A percentile compares a stretch with the other conserved stretches of the same genome.
These are phyloP conservation scores for Tachystola acroxantha DNA, from an alignment of 2,888 invertebrate species.

Conservation along the genomic window DNA sequence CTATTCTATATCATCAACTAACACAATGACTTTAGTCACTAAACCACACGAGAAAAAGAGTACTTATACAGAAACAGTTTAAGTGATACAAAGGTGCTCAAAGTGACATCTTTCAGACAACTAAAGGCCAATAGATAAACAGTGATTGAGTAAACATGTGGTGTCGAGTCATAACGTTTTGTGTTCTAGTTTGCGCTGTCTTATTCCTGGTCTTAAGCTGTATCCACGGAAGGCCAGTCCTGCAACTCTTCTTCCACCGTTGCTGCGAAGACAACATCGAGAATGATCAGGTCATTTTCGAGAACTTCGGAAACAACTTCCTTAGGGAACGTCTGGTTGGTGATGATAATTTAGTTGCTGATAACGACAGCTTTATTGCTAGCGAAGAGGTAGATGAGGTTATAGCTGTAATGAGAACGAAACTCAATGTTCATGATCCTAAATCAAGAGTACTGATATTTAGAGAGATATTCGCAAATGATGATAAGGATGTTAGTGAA, in stretches of 20 bases:
- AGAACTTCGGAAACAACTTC: constrained; percentile 54
- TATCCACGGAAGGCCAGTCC: constrained; percentile 52
- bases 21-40: no score
- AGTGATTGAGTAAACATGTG: constrained; percentile 56
- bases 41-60: no score
- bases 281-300: constrained; percentile 56
- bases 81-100: no score
- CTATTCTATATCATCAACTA: no score
- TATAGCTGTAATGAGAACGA: constrained; percentile 20
- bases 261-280: constrained; percentile 60
- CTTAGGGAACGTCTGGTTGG: constrained; percentile 51
- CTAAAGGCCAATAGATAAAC: no score
- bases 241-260: constrained; percentile 50
- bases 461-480: neutral
- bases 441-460: constrained; percentile 9
- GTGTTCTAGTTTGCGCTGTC: constrained; percentile 49
- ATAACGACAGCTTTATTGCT: constrained; percentile 24
- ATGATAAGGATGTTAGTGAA: neutral
- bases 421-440: constrained; percentile 33
- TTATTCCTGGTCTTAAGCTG: constrained; percentile 52
- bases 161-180: constrained; percentile 60
- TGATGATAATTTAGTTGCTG: constrained; percentile 31
- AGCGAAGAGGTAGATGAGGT: constrained; percentile 27
- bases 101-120: no score
- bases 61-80: no score